These are phyloP conservation scores for Zoanthus sociatus DNA, from an alignment of 92 coral and sea anemone genomes.

Conservation along the genomic window DNA sequence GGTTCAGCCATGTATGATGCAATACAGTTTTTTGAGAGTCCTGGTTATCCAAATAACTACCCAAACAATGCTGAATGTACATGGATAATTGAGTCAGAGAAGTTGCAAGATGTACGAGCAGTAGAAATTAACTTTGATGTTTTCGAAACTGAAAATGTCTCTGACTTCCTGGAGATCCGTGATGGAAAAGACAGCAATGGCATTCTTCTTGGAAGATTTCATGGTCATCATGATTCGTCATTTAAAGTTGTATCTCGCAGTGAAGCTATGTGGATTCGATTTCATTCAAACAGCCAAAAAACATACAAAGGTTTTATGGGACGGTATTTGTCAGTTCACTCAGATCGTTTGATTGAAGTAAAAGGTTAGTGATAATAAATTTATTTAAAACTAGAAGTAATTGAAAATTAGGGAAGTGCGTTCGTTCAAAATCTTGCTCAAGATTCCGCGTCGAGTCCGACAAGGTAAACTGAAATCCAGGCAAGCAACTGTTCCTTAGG, in stretches of 20 bases:
- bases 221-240: background rate
- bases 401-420: no score
- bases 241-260: constrained; percentile 13
- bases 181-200: constrained; percentile 30
- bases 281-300: constrained; percentile 21
- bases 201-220: constrained; percentile 16
- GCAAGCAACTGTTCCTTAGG: no score
- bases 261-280: constrained; percentile 18
- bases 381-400: no score
- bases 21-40: constrained; percentile 50
- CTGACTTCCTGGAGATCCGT: constrained; percentile 41
- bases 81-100: constrained; percentile 54
- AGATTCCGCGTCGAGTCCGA: no score
- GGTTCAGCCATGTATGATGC: constrained; percentile 31
- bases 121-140: constrained; percentile 17
- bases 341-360: background rate
- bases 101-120: constrained; percentile 2
- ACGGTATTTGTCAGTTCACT: background rate
- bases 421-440: no score
- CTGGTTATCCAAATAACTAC: constrained; percentile 55
- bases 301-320: constrained; percentile 30
- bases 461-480: no score
- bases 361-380: background rate
- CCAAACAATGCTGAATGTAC: constrained; percentile 56
- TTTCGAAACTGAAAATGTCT: constrained; percentile 39